Evolutionary conservation across 2,797 vertebrate genomes (phyloP).

Genomic region (Florisuga fusca): DNA sequence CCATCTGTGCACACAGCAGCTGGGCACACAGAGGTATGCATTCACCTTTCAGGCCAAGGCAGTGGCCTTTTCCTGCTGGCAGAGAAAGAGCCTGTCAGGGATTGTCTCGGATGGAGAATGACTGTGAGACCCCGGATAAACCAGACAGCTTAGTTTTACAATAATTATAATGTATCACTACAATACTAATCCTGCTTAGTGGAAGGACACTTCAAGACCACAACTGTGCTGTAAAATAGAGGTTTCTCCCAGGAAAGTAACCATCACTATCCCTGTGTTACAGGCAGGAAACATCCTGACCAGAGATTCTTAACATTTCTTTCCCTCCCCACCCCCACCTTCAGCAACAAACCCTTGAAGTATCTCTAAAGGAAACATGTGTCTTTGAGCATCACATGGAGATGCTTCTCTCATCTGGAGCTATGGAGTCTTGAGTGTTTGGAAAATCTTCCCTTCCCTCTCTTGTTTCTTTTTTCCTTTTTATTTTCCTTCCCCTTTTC

Average conservation of each 20-base stretch:
- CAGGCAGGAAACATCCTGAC: background rate
- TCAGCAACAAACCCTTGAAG: background rate
- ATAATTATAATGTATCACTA: background rate
- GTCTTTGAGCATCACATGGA: background rate
- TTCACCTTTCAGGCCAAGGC: background rate
- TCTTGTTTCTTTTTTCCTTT: background rate
- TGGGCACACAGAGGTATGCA: background rate
- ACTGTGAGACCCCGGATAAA: background rate
- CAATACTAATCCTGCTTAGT: background rate
- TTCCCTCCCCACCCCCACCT: rapidly evolving
- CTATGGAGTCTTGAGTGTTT: slow-evolving; percentile 40
- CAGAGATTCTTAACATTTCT: background rate
- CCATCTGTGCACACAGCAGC: rapidly evolving
- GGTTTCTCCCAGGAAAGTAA: background rate
- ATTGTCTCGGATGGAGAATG: background rate
- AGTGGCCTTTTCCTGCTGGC: background rate
- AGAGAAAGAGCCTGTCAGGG: background rate
- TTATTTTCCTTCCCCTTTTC: too few species aligned
- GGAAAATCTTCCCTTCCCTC: background rate
- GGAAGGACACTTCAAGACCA: background rate
- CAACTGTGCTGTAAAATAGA: background rate
- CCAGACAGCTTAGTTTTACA: background rate
- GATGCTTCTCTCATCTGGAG: background rate
- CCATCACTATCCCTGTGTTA: background rate
- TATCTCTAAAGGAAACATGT: background rate